Conservation (phyloP, 1,140 invertebrate genomes). For the Aricia agestis region DNA sequence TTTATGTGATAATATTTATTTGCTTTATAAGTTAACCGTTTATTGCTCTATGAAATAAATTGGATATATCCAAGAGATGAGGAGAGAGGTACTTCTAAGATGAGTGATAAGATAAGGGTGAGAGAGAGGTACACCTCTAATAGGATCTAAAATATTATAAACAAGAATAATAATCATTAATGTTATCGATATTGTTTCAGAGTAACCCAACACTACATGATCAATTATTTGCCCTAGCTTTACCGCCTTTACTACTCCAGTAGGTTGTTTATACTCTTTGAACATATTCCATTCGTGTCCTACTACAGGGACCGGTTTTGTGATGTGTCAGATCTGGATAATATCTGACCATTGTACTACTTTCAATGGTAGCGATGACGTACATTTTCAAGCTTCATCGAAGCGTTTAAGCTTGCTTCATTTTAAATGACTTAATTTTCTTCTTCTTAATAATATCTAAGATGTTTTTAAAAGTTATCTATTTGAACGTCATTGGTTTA, state of each 20-base stretch:
- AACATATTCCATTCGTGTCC: background rate
- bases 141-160: background rate
- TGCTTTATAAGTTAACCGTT: background rate
- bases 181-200: background rate
- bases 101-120: too few relatives aligned
- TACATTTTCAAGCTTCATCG: background rate
- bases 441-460: too few relatives aligned
- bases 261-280: slow-evolving; percentile 1
- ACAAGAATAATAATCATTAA: background rate
- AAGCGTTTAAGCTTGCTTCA: background rate
- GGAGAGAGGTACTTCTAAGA: too few relatives aligned
- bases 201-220: background rate
- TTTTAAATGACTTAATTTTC: too few relatives aligned
- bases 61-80: too few relatives aligned
- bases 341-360: background rate
- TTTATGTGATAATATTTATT: too few relatives aligned
- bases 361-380: background rate
- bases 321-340: background rate
- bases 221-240: too few relatives aligned
- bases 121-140: too few relatives aligned
- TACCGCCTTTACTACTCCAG: background rate
- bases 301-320: background rate
- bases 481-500: too few relatives aligned
- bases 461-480: too few relatives aligned
- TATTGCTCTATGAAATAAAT: background rate